Evolutionary conservation across 2,797 vertebrate species (phyloP), one percentile per base, ranked within the genome.

Genomic region (Schizothorax lantsangensis): DNA sequence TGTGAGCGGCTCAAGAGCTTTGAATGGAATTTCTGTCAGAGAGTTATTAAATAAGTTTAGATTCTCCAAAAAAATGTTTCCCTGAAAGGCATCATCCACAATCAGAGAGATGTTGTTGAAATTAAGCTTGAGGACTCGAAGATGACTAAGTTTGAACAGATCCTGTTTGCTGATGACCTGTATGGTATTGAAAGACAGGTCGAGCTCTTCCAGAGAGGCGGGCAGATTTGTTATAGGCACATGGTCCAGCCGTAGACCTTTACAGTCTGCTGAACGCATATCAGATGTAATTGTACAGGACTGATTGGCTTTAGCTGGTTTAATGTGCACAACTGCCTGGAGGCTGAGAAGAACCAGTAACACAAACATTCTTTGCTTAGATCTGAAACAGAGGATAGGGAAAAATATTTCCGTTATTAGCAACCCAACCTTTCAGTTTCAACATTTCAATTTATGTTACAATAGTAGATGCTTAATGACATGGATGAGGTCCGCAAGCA

Each of bases 41-140:
- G 96, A 96, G 90, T 97, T 97, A 90, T 97, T 97, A 88, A 97
- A 97, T 83, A 97, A 92, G 86, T 92, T 78, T 0, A 97, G 91
- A 8, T 93, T 15, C 89, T 96, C 94, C 89, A 97, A 88, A 3
- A 92, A 84, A 0, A 19, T 26, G 83, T 96, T 97, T 79, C 90
- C 77, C 26, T 85, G 62, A 78, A 97, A 97, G 1, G 96, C 94
- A 0, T 91, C 88, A 0, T 91, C 81, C 1, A 95, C 93, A 19
- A 97, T 94, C 69, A 84, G 69, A 9, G 95, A 95, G 69, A 97
- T 96, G 88, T 95, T 95, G 83, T 97, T 97, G 91, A 40, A 97
- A 23, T 79, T 72, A 86, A 97, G 89, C 9, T 87, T 74, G 23
- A 97, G 91, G 5, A 33, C 62, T 2, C 88, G 92, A 3, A 97